Evolutionary conservation across 2,113 vertebrate genomes (phyloP), one percentile per base, ranked within the genome.

Genomic region (Narcine bancroftii): DNA sequence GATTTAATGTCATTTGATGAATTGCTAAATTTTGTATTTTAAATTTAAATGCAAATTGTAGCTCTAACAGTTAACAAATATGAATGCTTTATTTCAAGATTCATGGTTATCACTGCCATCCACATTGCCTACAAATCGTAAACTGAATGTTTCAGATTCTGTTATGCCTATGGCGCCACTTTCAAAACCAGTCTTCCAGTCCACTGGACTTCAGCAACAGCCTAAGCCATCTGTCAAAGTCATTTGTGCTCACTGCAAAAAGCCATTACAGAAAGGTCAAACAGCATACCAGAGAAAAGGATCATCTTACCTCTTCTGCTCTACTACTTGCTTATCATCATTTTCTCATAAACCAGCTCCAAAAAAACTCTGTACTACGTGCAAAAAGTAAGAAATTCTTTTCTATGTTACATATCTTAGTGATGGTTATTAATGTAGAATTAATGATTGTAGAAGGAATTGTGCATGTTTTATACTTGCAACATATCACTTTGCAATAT

Each of bases 321-420:
- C 98, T 92, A 99, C 98, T 89, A 95, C 96, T 94, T 99, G 98
- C 95, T 97, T 99, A 45, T 99, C 98, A 26, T 98, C 98, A 71
- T 99, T 99, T 95, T 99, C 99, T 91, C 99, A 99, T 94, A 99
- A 99, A 93, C 98, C 99, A 75, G 94, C 98, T 95, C 98, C 99
- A 96, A 99, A 99, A 96, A 99, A 99, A 96, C 98, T 97, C 94
- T 99, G 99, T 96, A 98, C 99, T 95, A 99, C 99, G 97, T 99
- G 99, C 95, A 99, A 98, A 96, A 99, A 99, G 98, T 99, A 96
- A 97, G 97, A 66, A 92, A 56, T 36, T 92, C 39, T 83, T 26
- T 47, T 71, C 66, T 92, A 36, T 66, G 42, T 91, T 65, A 9
- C 17, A 29, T 75, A 1, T 24, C 24, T 87, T 87, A 60, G 56